phyloP scores from a whole-genome alignment of 92 coral and sea anemone genomes.

The Plumapathes pennacea region DNA sequence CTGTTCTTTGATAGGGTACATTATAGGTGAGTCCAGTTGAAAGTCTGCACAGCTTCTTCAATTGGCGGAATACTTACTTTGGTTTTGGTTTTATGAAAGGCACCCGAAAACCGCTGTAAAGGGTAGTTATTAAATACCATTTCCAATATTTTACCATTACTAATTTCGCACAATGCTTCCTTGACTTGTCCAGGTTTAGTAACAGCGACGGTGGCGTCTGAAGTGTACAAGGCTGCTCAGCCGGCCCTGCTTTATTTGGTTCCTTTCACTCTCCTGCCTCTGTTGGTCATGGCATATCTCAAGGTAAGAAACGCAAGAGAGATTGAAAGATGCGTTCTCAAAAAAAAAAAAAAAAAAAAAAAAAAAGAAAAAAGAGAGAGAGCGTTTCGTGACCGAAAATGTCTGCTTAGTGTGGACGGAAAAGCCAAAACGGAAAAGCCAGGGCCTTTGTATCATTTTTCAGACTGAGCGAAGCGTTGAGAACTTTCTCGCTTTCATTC shows the following conservation, averaged over 20 bases:
- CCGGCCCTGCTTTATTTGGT: constrained; percentile 94
- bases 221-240: constrained; percentile 94
- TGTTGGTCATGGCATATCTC: constrained; percentile 85
- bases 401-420: neutral
- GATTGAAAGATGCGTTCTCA: neutral
- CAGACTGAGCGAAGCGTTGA: no score
- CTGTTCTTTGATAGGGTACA: constrained; percentile 92
- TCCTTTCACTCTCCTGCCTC: constrained; percentile 88
- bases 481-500: neutral
- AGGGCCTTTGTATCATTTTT: no score
- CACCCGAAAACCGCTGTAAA: no score
- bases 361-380: neutral
- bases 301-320: constrained; percentile 59
- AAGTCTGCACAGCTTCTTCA: no score
- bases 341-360: neutral
- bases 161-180: no score
- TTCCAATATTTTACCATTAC: no score
- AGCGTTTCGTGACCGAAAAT: neutral
- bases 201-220: constrained; percentile 97
- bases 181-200: constrained; percentile 93
- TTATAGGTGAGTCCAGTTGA: constrained; percentile 71
- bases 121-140: no score
- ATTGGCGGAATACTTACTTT: no score
- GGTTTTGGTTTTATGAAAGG: no score
- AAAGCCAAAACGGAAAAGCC: no score